Evolutionary conservation across 2,797 vertebrate genomes (phyloP).

Genomic region (Tenualosa thibaudeaui): DNA sequence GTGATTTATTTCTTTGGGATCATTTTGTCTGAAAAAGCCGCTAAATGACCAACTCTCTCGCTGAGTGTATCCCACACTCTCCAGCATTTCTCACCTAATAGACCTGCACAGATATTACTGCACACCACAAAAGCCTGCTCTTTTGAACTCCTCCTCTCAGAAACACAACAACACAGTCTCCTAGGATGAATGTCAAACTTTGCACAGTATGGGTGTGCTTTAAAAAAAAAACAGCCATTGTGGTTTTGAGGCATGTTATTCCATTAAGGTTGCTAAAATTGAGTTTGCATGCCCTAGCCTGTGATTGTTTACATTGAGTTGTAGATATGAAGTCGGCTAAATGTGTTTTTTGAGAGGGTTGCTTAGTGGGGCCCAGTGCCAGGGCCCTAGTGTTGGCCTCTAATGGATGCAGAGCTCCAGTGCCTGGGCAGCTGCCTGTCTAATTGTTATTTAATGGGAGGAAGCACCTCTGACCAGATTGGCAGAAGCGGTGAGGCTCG

Average conservation of each 20-base stretch:
- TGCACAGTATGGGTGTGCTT: neutral
- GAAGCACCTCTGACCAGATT: slow-evolving; percentile 28
- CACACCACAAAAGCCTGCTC: too few relatives aligned
- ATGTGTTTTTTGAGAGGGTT: neutral
- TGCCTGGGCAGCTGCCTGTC: slow-evolving; percentile 17
- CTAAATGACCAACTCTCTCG: too few relatives aligned
- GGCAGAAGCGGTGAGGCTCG: slow-evolving; percentile 25
- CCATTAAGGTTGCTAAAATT: neutral
- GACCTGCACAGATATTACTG: too few relatives aligned
- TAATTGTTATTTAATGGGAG: slow-evolving; percentile 43
- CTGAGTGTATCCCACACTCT: too few relatives aligned
- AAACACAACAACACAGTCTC: too few relatives aligned
- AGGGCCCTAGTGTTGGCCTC: neutral
- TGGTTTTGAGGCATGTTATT: neutral
- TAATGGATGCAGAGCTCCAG: neutral
- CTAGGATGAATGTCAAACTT: neutral
- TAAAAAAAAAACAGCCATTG: neutral
- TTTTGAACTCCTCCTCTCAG: too few relatives aligned
- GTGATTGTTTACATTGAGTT: neutral
- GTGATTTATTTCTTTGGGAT: too few relatives aligned
- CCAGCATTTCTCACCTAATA: too few relatives aligned
- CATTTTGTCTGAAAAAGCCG: too few relatives aligned
- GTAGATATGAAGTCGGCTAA: neutral
- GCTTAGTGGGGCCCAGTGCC: neutral
- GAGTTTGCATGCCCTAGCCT: neutral